These are phyloP conservation scores for Hyles vespertilio DNA, from an alignment of 1,140 invertebrate species.

Conservation along the genomic window DNA sequence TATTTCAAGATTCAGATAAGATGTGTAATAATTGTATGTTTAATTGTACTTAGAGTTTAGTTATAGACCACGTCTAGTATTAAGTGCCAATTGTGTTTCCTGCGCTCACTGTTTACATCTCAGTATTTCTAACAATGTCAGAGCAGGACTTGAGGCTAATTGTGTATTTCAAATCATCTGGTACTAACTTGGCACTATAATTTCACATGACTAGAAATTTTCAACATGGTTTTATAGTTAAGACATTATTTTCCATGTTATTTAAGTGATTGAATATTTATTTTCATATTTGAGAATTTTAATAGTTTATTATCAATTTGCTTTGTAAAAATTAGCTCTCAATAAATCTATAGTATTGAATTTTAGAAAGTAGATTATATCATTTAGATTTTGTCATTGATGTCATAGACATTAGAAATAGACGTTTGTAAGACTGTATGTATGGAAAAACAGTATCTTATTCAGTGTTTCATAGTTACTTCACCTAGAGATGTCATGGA, in stretches of 20 bases:
- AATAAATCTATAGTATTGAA: background rate
- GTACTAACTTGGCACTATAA: too few relatives aligned
- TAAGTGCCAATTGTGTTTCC: background rate
- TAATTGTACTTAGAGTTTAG: background rate
- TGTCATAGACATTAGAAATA: conserved; percentile 7
- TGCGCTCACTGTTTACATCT: background rate
- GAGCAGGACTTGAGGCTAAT: too few relatives aligned
- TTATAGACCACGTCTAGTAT: background rate
- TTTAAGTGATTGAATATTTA: conserved; percentile 1
- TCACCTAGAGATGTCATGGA: conserved; percentile 1
- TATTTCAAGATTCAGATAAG: conserved; percentile 4
- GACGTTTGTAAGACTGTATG: too few relatives aligned
- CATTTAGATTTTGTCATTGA: conserved; percentile 3
- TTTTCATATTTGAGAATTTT: background rate
- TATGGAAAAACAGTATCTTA: too few relatives aligned
- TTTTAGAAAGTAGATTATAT: conserved; percentile 5
- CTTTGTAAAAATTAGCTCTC: too few relatives aligned
- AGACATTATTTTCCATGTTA: too few relatives aligned
- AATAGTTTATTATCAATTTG: too few relatives aligned
- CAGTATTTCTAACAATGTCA: too few relatives aligned
- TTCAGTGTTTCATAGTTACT: too few relatives aligned
- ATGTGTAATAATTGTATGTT: conserved; percentile 1
- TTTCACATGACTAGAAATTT: too few relatives aligned
- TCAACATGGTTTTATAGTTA: too few relatives aligned
- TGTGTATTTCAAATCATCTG: too few relatives aligned